Conservation (phyloP, 2,797 vertebrate genomes). For the Knipowitschia caucasica region DNA sequence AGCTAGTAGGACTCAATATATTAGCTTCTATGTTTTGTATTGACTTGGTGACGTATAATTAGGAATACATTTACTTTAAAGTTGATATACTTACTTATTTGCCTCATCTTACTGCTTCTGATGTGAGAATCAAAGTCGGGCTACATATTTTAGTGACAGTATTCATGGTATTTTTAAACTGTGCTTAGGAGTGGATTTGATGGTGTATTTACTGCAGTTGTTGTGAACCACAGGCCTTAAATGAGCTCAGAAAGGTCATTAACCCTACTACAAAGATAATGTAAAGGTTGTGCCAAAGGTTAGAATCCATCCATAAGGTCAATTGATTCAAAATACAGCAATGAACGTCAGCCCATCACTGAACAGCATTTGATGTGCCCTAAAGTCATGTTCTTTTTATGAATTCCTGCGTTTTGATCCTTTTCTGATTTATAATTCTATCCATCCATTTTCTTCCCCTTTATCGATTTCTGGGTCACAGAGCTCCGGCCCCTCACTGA, state of each 20-base stretch:
- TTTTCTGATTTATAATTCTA: too few relatives aligned
- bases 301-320: background rate
- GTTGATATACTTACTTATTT: background rate
- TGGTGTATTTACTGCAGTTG: slow-evolving; percentile 4
- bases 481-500: too few relatives aligned
- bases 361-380: too few relatives aligned
- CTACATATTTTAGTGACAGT: too few relatives aligned
- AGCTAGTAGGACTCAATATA: too few relatives aligned
- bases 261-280: slow-evolving; percentile 9
- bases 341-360: background rate
- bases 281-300: slow-evolving; percentile 6
- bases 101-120: too few relatives aligned
- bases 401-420: background rate
- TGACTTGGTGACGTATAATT: background rate
- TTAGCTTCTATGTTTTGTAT: too few relatives aligned
- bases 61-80: background rate
- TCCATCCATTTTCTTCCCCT: too few relatives aligned
- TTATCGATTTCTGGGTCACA: too few relatives aligned
- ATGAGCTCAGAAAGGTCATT: slow-evolving; percentile 22
- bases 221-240: slow-evolving; percentile 6
- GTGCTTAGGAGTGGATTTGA: slow-evolving; percentile 10
- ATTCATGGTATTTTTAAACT: too few relatives aligned
- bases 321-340: too few relatives aligned
- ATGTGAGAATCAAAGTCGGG: too few relatives aligned
- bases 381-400: background rate